phyloP scores from a whole-genome alignment of 2,888 invertebrate genomes.

The Drosophila tanythrix region DNA sequence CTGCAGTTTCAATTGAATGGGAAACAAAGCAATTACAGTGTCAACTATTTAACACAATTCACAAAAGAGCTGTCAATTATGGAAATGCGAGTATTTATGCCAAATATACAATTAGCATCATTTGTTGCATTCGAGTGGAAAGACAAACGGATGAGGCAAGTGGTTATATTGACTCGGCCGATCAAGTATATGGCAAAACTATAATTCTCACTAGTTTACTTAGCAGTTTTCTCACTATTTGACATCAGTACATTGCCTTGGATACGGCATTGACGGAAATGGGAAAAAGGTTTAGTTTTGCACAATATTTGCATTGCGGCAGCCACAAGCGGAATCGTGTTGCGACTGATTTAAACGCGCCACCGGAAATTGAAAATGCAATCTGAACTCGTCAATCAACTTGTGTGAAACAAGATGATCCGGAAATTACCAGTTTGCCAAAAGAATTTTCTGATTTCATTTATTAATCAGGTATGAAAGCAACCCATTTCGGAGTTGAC shows the following conservation, averaged over 20 bases:
- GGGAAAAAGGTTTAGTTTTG: neutral
- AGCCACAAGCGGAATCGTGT: neutral
- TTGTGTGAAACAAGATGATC: neutral
- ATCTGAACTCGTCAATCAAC: neutral
- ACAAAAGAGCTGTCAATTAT: slow-evolving; percentile 1
- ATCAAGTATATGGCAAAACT: neutral
- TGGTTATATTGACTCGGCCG: neutral
- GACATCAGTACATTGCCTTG: neutral
- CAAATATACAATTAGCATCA: neutral
- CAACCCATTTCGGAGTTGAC: neutral
- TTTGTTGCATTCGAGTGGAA: neutral
- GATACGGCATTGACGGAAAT: neutral
- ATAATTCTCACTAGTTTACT: neutral
- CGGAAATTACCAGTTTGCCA: neutral
- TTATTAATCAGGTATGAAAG: neutral
- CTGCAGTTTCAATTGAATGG: slow-evolving; percentile 29
- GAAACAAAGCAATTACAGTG: slow-evolving; percentile 18
- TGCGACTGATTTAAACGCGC: neutral
- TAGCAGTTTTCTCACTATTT: neutral
- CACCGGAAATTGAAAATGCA: neutral
- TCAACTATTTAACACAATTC: slow-evolving; percentile 10
- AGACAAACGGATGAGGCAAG: neutral
- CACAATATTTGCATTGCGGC: neutral
- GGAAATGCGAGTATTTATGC: too few relatives aligned
- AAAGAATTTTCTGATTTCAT: neutral